Evolutionary conservation across 2,888 invertebrate species (phyloP).

Genomic region (Pseudococcus longispinus): DNA sequence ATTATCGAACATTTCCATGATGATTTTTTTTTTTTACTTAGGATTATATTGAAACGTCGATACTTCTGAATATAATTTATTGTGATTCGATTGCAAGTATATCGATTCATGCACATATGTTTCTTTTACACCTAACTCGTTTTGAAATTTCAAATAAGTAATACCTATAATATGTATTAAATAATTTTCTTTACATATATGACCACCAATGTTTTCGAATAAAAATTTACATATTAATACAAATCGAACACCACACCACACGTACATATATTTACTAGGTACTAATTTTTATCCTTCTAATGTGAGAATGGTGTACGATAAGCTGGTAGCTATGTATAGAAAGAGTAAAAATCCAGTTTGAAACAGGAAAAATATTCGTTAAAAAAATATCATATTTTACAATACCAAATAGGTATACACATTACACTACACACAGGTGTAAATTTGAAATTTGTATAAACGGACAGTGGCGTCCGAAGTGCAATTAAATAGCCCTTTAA

Average conservation of each 20-base stretch:
- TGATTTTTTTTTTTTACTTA: no score
- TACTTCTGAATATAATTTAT: no score
- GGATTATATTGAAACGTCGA: no score
- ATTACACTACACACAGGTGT: constrained; percentile 1
- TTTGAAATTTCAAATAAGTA: not conserved
- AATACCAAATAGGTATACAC: not conserved
- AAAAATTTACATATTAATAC: constrained; percentile 26
- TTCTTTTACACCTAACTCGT: not conserved
- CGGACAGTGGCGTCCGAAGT: constrained; percentile 35
- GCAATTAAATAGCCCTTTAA: constrained; percentile 35
- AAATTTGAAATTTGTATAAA: not conserved
- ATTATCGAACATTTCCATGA: no score
- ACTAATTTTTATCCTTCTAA: not conserved
- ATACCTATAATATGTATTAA: not conserved
- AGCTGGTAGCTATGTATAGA: not conserved
- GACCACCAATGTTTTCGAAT: not conserved
- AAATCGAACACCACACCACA: not conserved
- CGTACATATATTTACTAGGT: not conserved
- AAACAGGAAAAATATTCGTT: not conserved
- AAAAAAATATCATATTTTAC: constrained; percentile 20
- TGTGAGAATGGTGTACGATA: not conserved
- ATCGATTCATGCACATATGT: not conserved
- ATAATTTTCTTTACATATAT: not conserved
- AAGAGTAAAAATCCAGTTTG: not conserved
- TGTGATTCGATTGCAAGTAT: no score